Conservation (phyloP, 2,797 vertebrate genomes). For the Spea hammondii region DNA sequence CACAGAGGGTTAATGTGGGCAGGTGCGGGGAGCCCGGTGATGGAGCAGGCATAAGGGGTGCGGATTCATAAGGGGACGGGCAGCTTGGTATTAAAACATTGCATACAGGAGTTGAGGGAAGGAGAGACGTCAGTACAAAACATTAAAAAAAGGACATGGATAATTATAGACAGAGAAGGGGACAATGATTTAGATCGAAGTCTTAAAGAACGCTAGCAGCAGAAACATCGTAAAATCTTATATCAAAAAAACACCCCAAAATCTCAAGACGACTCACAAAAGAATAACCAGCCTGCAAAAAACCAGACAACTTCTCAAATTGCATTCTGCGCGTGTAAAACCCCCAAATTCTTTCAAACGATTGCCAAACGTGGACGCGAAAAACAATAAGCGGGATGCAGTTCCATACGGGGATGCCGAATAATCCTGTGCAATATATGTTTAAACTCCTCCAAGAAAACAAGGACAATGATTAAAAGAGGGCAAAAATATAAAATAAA, state of each 20-base stretch:
- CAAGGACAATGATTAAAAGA: not conserved
- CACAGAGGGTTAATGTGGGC: not conserved
- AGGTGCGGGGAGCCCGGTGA: too few species aligned
- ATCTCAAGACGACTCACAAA: not conserved
- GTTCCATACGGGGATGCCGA: not conserved
- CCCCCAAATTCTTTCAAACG: not conserved
- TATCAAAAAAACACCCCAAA: not conserved
- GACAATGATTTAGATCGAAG: not conserved
- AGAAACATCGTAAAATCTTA: slow-evolving; percentile 10
- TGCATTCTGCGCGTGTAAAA: not conserved
- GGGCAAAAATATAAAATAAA: not conserved
- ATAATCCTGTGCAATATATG: slow-evolving; percentile 44
- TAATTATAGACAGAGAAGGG: not conserved
- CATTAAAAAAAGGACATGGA: slow-evolving; percentile 11
- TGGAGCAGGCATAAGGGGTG: not conserved
- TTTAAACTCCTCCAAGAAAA: slow-evolving; percentile 27
- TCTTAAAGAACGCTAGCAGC: slow-evolving; percentile 37
- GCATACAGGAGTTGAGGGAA: not conserved
- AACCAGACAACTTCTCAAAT: not conserved
- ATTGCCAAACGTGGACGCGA: not conserved
- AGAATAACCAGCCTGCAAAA: slow-evolving; percentile 12
- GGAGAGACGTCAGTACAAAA: not conserved
- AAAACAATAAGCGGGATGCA: not conserved
- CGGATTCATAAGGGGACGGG: slow-evolving; percentile 1
- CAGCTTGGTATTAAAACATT: not conserved